Evolutionary conservation across 1,140 invertebrate species (phyloP).

Genomic region (Anagrus nilaparvatae): DNA sequence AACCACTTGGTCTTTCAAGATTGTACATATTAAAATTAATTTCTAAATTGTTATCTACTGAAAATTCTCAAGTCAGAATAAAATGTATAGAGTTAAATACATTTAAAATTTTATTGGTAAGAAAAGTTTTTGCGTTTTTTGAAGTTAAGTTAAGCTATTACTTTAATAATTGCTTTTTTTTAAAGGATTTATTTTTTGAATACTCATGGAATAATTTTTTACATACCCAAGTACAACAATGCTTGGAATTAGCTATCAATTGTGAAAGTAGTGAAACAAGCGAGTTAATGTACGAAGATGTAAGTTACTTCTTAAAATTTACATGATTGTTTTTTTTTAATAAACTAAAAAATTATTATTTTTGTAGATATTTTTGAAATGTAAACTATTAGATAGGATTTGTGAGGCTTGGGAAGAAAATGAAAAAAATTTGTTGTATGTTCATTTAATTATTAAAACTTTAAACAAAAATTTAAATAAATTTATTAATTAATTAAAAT

Average conservation of each 20-base stretch:
- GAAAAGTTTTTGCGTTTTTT: slow-evolving; percentile 16
- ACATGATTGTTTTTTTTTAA: too few species aligned
- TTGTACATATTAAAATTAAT: slow-evolving; percentile 66
- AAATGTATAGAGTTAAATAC: slow-evolving; percentile 46
- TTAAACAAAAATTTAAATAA: slow-evolving; percentile 8
- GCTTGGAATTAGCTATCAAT: slow-evolving; percentile 56
- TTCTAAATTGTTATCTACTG: slow-evolving; percentile 54
- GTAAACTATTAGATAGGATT: slow-evolving; percentile 54
- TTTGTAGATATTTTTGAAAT: slow-evolving; percentile 57
- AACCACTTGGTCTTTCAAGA: slow-evolving; percentile 66
- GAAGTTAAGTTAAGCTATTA: neutral
- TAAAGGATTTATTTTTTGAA: slow-evolving; percentile 74
- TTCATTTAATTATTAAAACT: slow-evolving; percentile 17
- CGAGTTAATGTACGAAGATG: slow-evolving; percentile 21
- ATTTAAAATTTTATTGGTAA: slow-evolving; percentile 53
- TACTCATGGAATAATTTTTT: slow-evolving; percentile 84
- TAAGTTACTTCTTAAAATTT: too few species aligned
- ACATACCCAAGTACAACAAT: slow-evolving; percentile 72
- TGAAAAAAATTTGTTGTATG: slow-evolving; percentile 43
- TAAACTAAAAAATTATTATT: too few species aligned
- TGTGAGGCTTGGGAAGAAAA: slow-evolving; percentile 57
- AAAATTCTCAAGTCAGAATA: slow-evolving; percentile 49
- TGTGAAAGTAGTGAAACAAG: slow-evolving; percentile 33
- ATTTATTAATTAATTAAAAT: neutral
- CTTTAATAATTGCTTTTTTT: slow-evolving; percentile 7